phyloP scores from a whole-genome alignment of 1,140 invertebrate genomes.

The Trinorchestia longiramus region DNA sequence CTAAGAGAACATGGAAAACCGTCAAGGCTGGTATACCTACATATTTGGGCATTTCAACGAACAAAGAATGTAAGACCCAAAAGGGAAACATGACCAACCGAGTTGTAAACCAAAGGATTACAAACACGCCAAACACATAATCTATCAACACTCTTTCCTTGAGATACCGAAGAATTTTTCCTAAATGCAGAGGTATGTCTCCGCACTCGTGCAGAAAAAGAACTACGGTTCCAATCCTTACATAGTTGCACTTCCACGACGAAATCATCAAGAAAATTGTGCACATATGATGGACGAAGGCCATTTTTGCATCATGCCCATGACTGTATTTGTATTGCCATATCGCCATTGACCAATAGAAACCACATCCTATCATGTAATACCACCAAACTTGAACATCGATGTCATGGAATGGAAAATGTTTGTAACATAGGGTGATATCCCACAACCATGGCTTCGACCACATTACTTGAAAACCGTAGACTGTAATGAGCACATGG shows the following conservation, averaged over 20 bases:
- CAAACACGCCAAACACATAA: slow-evolving; percentile 87
- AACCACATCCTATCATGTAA: slow-evolving; percentile 77
- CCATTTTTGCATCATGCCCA: slow-evolving; percentile 68
- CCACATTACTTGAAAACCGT: slow-evolving; percentile 87
- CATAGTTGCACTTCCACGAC: slow-evolving; percentile 95
- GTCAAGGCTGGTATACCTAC: slow-evolving; percentile 95
- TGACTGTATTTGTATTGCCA: slow-evolving; percentile 90
- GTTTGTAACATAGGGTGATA: slow-evolving; percentile 90
- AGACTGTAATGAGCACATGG: slow-evolving; percentile 86
- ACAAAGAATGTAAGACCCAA: slow-evolving; percentile 83
- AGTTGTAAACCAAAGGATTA: slow-evolving; percentile 88
- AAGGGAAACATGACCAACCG: slow-evolving; percentile 88
- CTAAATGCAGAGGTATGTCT: slow-evolving; percentile 94
- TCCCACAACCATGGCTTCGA: slow-evolving; percentile 96
- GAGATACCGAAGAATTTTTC: slow-evolving; percentile 94
- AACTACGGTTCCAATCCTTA: slow-evolving; percentile 91
- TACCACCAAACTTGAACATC: slow-evolving; percentile 76
- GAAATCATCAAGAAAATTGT: slow-evolving; percentile 74
- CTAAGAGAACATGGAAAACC: slow-evolving; percentile 91
- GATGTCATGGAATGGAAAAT: slow-evolving; percentile 72
- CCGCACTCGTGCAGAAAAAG: slow-evolving; percentile 94
- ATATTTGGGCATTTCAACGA: slow-evolving; percentile 85
- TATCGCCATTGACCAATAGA: slow-evolving; percentile 94
- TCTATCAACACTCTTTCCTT: slow-evolving; percentile 90
- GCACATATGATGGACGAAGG: slow-evolving; percentile 78